Evolutionary conservation across 2,888 invertebrate species (phyloP), one percentile per base, ranked within the genome.

Genomic region (Trissoscelio sp.): DNA sequence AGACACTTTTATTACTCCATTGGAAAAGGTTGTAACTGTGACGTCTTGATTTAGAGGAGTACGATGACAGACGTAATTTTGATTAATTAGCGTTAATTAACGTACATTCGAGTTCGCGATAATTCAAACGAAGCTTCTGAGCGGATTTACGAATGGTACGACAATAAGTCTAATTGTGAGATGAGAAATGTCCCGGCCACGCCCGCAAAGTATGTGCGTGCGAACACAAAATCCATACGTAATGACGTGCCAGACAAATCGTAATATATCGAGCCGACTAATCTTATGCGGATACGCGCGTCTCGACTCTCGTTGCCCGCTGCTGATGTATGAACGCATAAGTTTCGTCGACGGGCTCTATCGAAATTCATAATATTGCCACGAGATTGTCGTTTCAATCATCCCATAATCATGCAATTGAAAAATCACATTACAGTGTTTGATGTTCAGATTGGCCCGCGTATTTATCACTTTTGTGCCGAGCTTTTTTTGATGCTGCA

Each of bases 81-180:
- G 34, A 51, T 64, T 75, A 75, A 75, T 80, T 80, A 62, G 12
- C 70, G 51, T 70, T 75, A 75, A 80, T 80, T 51, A 64, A 34
- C 34, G 48, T 31, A 34, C 7, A 37, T 46, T 51, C 28, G 34
- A 18, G 72, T 11, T 9, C 22, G 66, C 31, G 34, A 72, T 79
- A 74, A 62, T 46, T 73, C 72, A 74, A 46, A 9, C 60, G 18
- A 14, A 39, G 55, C 77, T 75, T 73, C 62, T 69, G 57, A 73
- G 83, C 60, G 66, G 79, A 82, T 84, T 82, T 83, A 81, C 81
- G 79, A 80, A 79, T 69, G 53, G 57, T 42, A 53, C 82, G 83
- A 83, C 81, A 83, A 83, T 79, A 80, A 80, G 81, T 83, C 80
- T 81, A 83, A 85, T 83, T 82, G 82, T 83, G 73, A 66, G 77